Base-by-base conservation (phyloP, 2,113 vertebrate species). In the Hippocampus barbouri region DNA sequence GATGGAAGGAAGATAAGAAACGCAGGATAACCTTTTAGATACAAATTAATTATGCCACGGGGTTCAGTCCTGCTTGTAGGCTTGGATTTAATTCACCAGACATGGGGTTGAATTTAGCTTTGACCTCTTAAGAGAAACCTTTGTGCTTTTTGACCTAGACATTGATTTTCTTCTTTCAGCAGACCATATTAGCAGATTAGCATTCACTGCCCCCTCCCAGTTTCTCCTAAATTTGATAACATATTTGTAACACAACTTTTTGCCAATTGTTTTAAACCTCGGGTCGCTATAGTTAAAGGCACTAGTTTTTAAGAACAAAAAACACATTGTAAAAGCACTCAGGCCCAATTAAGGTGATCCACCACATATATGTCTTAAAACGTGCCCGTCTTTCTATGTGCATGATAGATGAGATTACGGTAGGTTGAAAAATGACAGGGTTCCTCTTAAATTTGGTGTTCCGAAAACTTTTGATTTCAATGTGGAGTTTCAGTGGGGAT, bases 111-210 rank as follows among this genome's bases (percentile, higher is more conserved):
- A 86, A 70, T 83, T 81, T 86, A 92, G 85, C 92, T 83, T 80
- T 94, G 93, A 91, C 91, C 89, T 94, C 82, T 91, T 79, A 81
- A 80, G 88, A 83, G 88, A 87, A 92, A 91, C 89, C 92, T 94
- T 94, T 94, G 92, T 94, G 89, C 68, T 79, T 81, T 86, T 86
- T 93, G 92, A 93, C 93, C 90, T 89, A 87, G 85, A 84, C 91
- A 93, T 93, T 94, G 92, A 94, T 94, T 92, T 86, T 82, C 86
- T 83, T 86, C 87, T 91, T 90, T 91, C 85, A 84, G 87, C 86
- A 84, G 89, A 86, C 87, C 88, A 88, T 82, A 76, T 87, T 81
- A 81, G 74, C 69, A 45, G 74, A 77, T 63, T 67, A 60, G 68
- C 76, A 66, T 70, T 57, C 43, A 30, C 61, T 70, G 76, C 71